Percentiles rank a stretch among this genome's conserved stretches.
Evolutionary conservation across 2,797 vertebrate species (phyloP).

Genomic region (Orestias chungarensis): DNA sequence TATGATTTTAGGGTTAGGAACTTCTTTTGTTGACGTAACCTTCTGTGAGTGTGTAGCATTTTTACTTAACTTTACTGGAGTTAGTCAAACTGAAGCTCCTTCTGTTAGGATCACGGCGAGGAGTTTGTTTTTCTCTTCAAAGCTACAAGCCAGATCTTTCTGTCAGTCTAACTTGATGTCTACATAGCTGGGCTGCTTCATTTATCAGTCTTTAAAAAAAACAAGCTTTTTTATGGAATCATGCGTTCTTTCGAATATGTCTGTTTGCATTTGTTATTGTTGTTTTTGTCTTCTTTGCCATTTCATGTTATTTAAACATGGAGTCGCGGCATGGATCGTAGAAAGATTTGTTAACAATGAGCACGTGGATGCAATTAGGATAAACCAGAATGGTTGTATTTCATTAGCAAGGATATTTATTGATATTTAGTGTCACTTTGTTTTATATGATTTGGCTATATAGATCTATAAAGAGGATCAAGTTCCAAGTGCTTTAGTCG

Average conservation of each 20-base stretch:
- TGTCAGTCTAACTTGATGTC: background rate
- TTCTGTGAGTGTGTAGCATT: slow-evolving; percentile 11
- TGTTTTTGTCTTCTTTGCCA: background rate
- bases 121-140: no score
- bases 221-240: no score
- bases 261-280: background rate
- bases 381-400: background rate
- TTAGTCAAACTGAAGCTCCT: background rate
- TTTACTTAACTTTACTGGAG: background rate
- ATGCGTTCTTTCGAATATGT: background rate
- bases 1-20: slow-evolving; percentile 55
- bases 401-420: background rate
- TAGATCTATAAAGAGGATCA: no score
- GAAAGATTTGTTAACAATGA: background rate
- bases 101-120: background rate
- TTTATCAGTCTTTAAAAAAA: no score
- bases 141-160: background rate
- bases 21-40: slow-evolving; percentile 38
- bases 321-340: background rate
- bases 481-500: no score
- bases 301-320: background rate
- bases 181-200: no score
- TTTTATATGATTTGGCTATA: no score
- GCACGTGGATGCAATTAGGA: background rate
- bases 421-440: no score